Conservation (phyloP, 2,888 invertebrate species). For the Frankliniella fusca region DNA sequence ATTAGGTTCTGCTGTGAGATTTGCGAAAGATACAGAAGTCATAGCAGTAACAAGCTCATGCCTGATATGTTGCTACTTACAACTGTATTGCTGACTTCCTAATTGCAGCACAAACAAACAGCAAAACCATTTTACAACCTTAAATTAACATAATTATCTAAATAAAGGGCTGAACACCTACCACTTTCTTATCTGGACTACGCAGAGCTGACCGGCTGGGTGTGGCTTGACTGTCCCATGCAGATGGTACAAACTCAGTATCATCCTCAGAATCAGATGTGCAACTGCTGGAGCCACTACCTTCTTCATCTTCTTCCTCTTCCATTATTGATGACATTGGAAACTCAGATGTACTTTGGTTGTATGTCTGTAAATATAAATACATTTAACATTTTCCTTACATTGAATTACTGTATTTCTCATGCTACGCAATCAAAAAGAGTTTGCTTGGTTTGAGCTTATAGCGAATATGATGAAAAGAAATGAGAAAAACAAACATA, state of each 20-base stretch:
- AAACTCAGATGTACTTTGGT: not conserved
- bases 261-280: conserved; percentile 40
- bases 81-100: conserved; percentile 41
- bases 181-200: conserved; percentile 56
- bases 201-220: conserved; percentile 71
- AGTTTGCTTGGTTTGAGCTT: no score
- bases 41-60: conserved; percentile 31
- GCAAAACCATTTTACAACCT: conserved; percentile 8
- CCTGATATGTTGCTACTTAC: not conserved
- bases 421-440: no score
- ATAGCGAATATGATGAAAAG: no score
- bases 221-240: conserved; percentile 73
- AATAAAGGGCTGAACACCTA: conserved; percentile 40
- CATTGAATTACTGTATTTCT: no score
- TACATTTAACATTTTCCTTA: not conserved
- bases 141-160: not conserved
- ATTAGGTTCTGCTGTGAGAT: no score
- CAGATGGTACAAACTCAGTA: conserved; percentile 68
- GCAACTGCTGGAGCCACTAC: conserved; percentile 32
- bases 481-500: no score
- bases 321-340: conserved; percentile 45
- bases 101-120: conserved; percentile 41
- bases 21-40: conserved; percentile 25
- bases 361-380: not conserved
- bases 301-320: conserved; percentile 45